Base-by-base conservation (phyloP, 2,797 vertebrate genomes). In the Geotrypetes seraphini region DNA sequence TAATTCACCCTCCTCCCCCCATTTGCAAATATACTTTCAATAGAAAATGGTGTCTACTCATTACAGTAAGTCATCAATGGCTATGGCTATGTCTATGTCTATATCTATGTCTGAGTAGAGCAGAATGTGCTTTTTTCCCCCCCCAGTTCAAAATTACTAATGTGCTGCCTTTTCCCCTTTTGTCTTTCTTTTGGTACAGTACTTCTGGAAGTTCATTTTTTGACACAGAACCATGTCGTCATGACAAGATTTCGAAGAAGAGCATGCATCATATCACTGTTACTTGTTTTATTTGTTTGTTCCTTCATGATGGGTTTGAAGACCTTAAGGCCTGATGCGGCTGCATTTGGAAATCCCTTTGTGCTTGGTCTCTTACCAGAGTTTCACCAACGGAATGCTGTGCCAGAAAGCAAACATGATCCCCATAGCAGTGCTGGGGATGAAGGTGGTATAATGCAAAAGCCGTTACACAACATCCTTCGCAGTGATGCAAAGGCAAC, bases 201-300 rank as follows among this genome's bases (percentile, higher is more conserved):
- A 23, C 29, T 5, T 61, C 33, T 50, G 20, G 69, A 48, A 31
- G 42, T 28, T 50, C 36, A 36, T 38, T 27, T 10, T 63, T 53
- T 49, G 52, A 73, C 38, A 57, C 68, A 68, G 64, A 77, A 78
- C 56, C 50, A 83, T 81, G 78, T 70, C 78, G 81, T 77, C 73
- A 99, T 99, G 94, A 89, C 85, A 63, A 88, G 91, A 71, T 85
- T 97, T 63, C 88, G 81, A 47, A 85, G 85, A 52, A 97, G 81
- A 71, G 79, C 85, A 10, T 97, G 86, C 60, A 60, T 89, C 60
- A 54, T 82, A 33, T 73, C 91, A 24, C 60, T 79, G 10, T 76
- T 83, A 35, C 73, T 96, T 60, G 71, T 85, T 50, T 68, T 92
- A 19, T 78, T 92, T 33, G 53, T 95, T 47, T 86, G 93, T 48